These are phyloP conservation scores for Panzeria rudis DNA, from an alignment of 2,888 invertebrate genomes.

Conservation along the genomic window DNA sequence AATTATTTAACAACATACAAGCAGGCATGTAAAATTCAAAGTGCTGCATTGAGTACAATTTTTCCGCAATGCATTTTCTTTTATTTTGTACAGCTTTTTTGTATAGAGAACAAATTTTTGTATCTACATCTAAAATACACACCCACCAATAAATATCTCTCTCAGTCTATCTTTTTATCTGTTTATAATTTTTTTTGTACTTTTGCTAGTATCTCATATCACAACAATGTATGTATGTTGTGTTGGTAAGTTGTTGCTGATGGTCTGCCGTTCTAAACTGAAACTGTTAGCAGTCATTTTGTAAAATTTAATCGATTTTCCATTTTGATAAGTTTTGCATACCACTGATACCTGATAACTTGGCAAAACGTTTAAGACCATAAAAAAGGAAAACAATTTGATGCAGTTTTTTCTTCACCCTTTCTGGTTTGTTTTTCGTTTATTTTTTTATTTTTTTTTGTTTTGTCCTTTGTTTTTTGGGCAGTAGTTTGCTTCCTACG, in stretches of 20 bases:
- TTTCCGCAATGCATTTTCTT: constrained; percentile 37
- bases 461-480: not conserved
- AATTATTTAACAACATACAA: constrained; percentile 18
- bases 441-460: not conserved
- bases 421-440: not conserved
- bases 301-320: constrained; percentile 75
- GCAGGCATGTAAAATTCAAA: constrained; percentile 26
- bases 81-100: constrained; percentile 14
- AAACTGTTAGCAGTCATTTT: constrained; percentile 59
- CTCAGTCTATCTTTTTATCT: constrained; percentile 39
- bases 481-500: not conserved
- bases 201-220: constrained; percentile 7
- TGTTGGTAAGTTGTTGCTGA: constrained; percentile 5
- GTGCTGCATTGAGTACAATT: constrained; percentile 42
- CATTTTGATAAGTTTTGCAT: constrained; percentile 74
- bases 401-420: constrained; percentile 4
- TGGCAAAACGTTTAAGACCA: constrained; percentile 65
- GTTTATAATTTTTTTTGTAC: constrained; percentile 4
- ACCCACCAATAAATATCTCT: constrained; percentile 48
- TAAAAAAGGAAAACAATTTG: constrained; percentile 33
- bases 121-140: constrained; percentile 48
- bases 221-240: constrained; percentile 15
- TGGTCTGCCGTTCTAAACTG: constrained; percentile 50
- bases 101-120: constrained; percentile 24
- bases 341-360: constrained; percentile 55